Percentiles rank a stretch among this genome's conserved stretches.
Evolutionary conservation across 1,140 invertebrate species (phyloP).

Genomic region (Pogonus chalceus): DNA sequence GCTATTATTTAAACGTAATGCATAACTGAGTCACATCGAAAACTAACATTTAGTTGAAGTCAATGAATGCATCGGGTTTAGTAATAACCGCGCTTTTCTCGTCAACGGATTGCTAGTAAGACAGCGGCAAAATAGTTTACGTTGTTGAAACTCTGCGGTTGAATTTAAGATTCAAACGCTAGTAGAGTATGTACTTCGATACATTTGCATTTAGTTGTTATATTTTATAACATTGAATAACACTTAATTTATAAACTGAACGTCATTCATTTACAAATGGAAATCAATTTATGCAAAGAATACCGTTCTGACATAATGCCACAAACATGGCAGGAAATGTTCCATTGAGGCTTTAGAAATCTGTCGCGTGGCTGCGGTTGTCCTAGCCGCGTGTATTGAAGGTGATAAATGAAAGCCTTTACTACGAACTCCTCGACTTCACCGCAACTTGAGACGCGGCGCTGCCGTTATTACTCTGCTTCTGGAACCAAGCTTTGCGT

Average conservation of each 20-base stretch:
- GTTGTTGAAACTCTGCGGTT: too few species aligned
- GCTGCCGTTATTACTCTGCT: background rate
- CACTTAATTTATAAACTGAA: constrained; percentile 5
- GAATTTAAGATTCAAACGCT: too few species aligned
- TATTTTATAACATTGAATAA: background rate
- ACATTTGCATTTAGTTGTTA: background rate
- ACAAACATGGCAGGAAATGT: constrained; percentile 4
- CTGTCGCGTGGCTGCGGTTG: background rate
- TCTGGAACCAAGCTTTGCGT: background rate
- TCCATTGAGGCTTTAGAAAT: constrained; percentile 3
- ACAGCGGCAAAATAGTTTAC: too few species aligned
- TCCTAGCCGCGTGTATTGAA: background rate
- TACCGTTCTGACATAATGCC: constrained; percentile 3
- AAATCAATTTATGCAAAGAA: constrained; percentile 7
- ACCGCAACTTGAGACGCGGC: background rate
- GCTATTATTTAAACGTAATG: too few species aligned
- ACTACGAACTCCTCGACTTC: background rate
- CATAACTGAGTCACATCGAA: too few species aligned
- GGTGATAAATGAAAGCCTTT: constrained; percentile 6
- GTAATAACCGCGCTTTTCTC: too few species aligned
- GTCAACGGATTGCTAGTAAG: too few species aligned
- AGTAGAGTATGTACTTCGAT: background rate
- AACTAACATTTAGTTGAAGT: too few species aligned
- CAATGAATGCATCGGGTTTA: too few species aligned
- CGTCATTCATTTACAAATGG: constrained; percentile 1